A percentile compares a stretch with the other conserved stretches of the same genome.
Conservation (phyloP, 1,140 invertebrate species). For the Drosophila aff. region DNA sequence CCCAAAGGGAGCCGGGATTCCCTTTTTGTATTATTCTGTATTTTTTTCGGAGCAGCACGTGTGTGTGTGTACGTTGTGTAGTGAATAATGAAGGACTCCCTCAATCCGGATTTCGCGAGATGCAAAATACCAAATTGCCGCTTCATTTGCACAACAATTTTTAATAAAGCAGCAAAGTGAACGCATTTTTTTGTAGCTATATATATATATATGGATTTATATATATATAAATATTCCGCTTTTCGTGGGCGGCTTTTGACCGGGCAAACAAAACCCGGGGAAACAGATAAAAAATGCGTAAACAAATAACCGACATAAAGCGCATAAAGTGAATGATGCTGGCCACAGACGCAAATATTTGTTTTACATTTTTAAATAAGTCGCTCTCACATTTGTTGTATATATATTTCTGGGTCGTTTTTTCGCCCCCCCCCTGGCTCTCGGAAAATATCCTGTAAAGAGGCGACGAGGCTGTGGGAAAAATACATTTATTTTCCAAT, state of each 20-base stretch:
- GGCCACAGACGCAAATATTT: slow-evolving; percentile 74
- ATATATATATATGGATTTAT: not conserved
- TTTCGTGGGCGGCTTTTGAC: slow-evolving; percentile 2
- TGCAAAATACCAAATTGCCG: slow-evolving; percentile 67
- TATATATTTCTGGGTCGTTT: slow-evolving; percentile 12
- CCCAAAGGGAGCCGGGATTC: not conserved
- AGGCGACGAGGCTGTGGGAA: not conserved
- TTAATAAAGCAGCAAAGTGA: slow-evolving; percentile 66
- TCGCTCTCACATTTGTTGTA: slow-evolving; percentile 58
- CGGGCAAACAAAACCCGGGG: slow-evolving; percentile 28
- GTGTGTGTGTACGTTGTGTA: slow-evolving; percentile 25
- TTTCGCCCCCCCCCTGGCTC: not conserved
- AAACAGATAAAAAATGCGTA: slow-evolving; percentile 38
- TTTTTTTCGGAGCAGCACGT: slow-evolving; percentile 9
- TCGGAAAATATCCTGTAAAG: slow-evolving; percentile 25
- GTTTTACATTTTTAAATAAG: slow-evolving; percentile 79
- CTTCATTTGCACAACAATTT: slow-evolving; percentile 76
- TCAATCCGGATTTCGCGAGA: slow-evolving; percentile 13
- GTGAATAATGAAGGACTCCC: slow-evolving; percentile 36
- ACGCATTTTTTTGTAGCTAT: slow-evolving; percentile 14
- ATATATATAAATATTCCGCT: not conserved
- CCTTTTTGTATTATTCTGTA: slow-evolving; percentile 10
- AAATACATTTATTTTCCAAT: not conserved
- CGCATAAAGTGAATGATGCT: slow-evolving; percentile 51
- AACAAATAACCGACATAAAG: slow-evolving; percentile 48